phyloP scores from a whole-genome alignment of 2,888 invertebrate species.

The Nemotelus pantherinus region DNA sequence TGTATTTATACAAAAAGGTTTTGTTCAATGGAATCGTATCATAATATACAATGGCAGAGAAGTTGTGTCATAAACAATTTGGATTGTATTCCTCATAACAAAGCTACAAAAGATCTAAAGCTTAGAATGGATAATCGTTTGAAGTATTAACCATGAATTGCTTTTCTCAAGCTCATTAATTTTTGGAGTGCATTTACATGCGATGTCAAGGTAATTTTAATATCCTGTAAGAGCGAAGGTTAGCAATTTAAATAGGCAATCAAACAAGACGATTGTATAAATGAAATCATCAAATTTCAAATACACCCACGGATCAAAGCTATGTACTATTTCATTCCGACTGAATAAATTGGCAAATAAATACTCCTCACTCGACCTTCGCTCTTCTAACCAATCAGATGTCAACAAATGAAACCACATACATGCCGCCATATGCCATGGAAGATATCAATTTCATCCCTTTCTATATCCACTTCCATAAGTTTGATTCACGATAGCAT shows the following conservation, averaged over 20 bases:
- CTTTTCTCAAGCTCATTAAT: too few species aligned
- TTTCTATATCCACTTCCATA: conserved; percentile 28
- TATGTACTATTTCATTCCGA: too few species aligned
- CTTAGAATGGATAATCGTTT: too few species aligned
- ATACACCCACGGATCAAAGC: too few species aligned
- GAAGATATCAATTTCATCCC: conserved; percentile 41
- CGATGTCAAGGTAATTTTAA: too few species aligned
- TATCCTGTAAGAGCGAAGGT: too few species aligned
- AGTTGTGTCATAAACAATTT: conserved; percentile 36
- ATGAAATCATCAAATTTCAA: too few species aligned
- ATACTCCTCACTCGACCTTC: background rate
- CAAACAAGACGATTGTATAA: too few species aligned
- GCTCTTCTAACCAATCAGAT: conserved; percentile 26
- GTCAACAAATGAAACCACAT: conserved; percentile 23
- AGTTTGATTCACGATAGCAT: conserved; percentile 28
- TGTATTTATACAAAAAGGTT: conserved; percentile 27
- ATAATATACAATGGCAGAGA: background rate
- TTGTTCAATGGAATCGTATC: conserved; percentile 23
- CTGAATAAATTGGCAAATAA: too few species aligned
- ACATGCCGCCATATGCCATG: conserved; percentile 9
- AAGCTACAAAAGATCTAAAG: background rate
- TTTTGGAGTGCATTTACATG: too few species aligned
- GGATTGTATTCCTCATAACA: conserved; percentile 14
- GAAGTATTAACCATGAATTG: too few species aligned
- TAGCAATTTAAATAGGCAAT: too few species aligned